Evolutionary conservation across 1,140 invertebrate genomes (phyloP).

Genomic region (Drosophila tropicalis): DNA sequence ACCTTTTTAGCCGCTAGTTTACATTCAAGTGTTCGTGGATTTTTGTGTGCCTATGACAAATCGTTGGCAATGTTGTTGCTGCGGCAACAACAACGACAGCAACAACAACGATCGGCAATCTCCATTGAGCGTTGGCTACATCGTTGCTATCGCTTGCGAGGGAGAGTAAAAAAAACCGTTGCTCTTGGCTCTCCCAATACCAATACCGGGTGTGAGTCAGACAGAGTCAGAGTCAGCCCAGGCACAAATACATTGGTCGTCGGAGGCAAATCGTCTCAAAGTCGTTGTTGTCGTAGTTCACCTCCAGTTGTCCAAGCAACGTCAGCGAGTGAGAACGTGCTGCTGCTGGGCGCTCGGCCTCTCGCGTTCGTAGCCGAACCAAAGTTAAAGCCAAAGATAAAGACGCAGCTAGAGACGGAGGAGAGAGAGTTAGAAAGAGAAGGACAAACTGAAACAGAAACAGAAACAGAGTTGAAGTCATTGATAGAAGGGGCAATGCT

Average conservation of each 20-base stretch:
- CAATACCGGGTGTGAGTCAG: constrained; percentile 54
- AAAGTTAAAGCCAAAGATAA: constrained; percentile 13
- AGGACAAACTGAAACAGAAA: constrained; percentile 29
- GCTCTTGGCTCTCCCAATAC: background rate
- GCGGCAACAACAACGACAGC: constrained; percentile 23
- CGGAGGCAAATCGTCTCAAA: constrained; percentile 20
- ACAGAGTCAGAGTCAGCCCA: background rate
- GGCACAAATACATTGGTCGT: background rate
- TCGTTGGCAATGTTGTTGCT: constrained; percentile 50
- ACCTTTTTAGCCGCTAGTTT: constrained; percentile 51
- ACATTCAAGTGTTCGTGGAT: constrained; percentile 60
- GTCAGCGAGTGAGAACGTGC: constrained; percentile 64
- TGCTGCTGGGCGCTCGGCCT: constrained; percentile 16
- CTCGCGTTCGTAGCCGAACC: constrained; percentile 13
- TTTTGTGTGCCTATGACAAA: constrained; percentile 58
- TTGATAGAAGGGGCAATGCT: background rate
- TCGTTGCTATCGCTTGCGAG: constrained; percentile 26
- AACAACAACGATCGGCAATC: constrained; percentile 30
- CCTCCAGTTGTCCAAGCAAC: constrained; percentile 52
- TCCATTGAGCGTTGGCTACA: constrained; percentile 12
- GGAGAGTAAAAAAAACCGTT: constrained; percentile 11
- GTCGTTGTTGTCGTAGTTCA: constrained; percentile 7
- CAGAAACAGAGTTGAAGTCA: background rate
- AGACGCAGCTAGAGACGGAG: constrained; percentile 6
- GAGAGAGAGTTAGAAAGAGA: constrained; percentile 6